A percentile compares a stretch with the other conserved stretches of the same genome.
phyloP scores from a whole-genome alignment of 2,888 invertebrate genomes.

The Amphipoea lucens region DNA sequence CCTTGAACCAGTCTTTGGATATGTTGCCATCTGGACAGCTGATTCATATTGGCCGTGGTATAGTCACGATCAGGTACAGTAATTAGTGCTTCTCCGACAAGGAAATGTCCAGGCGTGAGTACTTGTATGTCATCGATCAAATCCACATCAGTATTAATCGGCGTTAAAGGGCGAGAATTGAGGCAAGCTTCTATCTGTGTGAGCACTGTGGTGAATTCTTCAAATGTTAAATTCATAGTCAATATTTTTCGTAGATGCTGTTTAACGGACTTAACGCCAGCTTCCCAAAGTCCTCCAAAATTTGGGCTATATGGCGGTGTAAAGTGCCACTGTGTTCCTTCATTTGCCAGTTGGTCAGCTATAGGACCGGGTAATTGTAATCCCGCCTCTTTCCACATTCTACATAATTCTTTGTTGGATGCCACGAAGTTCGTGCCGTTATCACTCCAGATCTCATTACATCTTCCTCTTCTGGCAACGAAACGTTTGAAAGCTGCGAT shows the following conservation, averaged over 20 bases:
- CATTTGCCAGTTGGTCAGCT: slow-evolving; percentile 18
- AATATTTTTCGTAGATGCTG: slow-evolving; percentile 40
- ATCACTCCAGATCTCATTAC: slow-evolving; percentile 8
- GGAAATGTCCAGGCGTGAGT: slow-evolving; percentile 66
- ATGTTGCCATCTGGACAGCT: slow-evolving; percentile 58
- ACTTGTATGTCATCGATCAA: slow-evolving; percentile 33
- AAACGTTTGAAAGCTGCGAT: slow-evolving; percentile 12
- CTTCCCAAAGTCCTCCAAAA: slow-evolving; percentile 36
- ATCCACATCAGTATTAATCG: slow-evolving; percentile 21
- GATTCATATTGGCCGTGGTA: slow-evolving; percentile 6
- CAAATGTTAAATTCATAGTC: slow-evolving; percentile 26
- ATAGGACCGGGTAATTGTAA: slow-evolving; percentile 1
- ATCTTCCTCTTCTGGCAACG: slow-evolving; percentile 3
- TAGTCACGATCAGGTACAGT: slow-evolving; percentile 11
- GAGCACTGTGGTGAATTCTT: background rate
- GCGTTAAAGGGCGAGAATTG: slow-evolving; percentile 29
- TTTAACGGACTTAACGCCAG: slow-evolving; percentile 51
- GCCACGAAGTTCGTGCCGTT: slow-evolving; percentile 8
- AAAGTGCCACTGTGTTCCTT: slow-evolving; percentile 64
- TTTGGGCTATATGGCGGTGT: slow-evolving; percentile 56
- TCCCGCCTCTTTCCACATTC: slow-evolving; percentile 9
- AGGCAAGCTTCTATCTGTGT: background rate
- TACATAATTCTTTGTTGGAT: slow-evolving; percentile 7
- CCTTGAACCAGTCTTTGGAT: slow-evolving; percentile 28
- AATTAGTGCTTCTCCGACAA: slow-evolving; percentile 59